Percentiles rank a stretch among this genome's conserved stretches.
phyloP scores from a whole-genome alignment of 2,888 invertebrate species.

The Sarcophaga subvicina region DNA sequence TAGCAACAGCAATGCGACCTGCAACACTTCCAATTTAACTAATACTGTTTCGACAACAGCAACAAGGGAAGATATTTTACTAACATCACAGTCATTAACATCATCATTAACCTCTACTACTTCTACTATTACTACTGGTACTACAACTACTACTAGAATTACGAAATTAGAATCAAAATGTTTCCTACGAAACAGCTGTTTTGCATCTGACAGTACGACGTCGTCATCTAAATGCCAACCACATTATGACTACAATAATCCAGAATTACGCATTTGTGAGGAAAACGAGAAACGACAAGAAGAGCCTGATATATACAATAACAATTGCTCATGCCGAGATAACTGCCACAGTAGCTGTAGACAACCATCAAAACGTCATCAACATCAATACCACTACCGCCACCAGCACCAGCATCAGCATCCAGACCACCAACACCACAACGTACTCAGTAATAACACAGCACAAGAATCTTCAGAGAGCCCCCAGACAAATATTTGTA shows the following conservation, averaged over 20 bases:
- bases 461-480: slow-evolving; percentile 49
- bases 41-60: neutral
- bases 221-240: neutral
- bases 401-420: slow-evolving; percentile 36
- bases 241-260: slow-evolving; percentile 34
- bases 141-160: slow-evolving; percentile 19
- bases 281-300: slow-evolving; percentile 30
- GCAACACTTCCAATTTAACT: neutral
- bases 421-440: slow-evolving; percentile 40
- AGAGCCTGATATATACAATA: slow-evolving; percentile 29
- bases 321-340: slow-evolving; percentile 60
- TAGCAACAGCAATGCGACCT: neutral
- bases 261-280: slow-evolving; percentile 54
- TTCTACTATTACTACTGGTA: slow-evolving; percentile 18
- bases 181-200: slow-evolving; percentile 13
- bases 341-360: slow-evolving; percentile 60
- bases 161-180: slow-evolving; percentile 27
- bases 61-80: slow-evolving; percentile 63
- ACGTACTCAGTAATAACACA: slow-evolving; percentile 56
- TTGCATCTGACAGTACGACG: slow-evolving; percentile 28
- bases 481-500: slow-evolving; percentile 32
- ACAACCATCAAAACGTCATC: slow-evolving; percentile 27
- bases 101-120: slow-evolving; percentile 33
- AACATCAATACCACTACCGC: slow-evolving; percentile 33
- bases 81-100: slow-evolving; percentile 49